Conservation (phyloP, 1,140 invertebrate genomes). For the Dinoponera quadriceps region DNA sequence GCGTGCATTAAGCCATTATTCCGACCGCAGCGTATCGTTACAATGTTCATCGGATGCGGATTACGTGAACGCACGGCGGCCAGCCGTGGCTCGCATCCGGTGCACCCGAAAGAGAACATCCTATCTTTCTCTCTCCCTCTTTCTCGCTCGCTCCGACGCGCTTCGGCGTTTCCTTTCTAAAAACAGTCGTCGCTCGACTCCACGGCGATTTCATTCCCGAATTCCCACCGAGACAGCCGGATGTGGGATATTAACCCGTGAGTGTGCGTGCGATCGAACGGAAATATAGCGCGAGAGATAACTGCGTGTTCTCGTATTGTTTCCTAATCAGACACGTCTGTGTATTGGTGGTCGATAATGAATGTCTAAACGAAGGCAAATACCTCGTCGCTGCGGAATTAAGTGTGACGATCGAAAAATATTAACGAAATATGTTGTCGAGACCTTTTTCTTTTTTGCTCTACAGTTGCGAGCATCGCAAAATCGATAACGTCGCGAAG, state of each 20-base stretch:
- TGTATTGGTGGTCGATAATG: slow-evolving; percentile 7
- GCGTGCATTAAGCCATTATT: slow-evolving; percentile 44
- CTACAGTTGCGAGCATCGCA: background rate
- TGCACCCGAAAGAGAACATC: slow-evolving; percentile 37
- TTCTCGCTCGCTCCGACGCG: background rate
- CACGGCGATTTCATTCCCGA: slow-evolving; percentile 18
- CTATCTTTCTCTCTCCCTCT: background rate
- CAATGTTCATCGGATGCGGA: slow-evolving; percentile 60
- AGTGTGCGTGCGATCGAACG: slow-evolving; percentile 47
- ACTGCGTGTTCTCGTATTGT: slow-evolving; percentile 21
- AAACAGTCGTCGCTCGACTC: slow-evolving; percentile 29
- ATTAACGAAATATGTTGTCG: background rate
- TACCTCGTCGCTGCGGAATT: background rate
- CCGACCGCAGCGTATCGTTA: slow-evolving; percentile 36
- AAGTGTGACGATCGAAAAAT: background rate
- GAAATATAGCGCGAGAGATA: slow-evolving; percentile 40
- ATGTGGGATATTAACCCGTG: slow-evolving; percentile 44
- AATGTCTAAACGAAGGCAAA: background rate
- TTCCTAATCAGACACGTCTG: slow-evolving; percentile 17
- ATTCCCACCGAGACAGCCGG: slow-evolving; percentile 39
- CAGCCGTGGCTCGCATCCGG: slow-evolving; percentile 30
- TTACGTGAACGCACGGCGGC: slow-evolving; percentile 53
- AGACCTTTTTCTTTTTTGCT: background rate
- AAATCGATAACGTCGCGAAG: no score
- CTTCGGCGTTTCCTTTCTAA: slow-evolving; percentile 43